Evolutionary conservation across 2,888 invertebrate genomes (phyloP).

Genomic region (Papilio gigon): DNA sequence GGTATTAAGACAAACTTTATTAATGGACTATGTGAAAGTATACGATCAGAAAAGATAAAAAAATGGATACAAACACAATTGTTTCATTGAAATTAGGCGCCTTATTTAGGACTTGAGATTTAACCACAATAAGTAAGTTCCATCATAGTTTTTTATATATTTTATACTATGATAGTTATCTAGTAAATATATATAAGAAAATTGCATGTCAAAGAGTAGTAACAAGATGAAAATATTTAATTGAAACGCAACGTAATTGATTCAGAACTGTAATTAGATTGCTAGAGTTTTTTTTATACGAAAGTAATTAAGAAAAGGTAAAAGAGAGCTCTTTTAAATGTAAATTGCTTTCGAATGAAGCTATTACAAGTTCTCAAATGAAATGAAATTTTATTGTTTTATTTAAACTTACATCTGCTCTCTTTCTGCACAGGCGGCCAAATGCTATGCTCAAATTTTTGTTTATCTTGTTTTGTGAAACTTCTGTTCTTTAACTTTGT

Average conservation of each 20-base stretch:
- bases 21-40: too few relatives aligned
- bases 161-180: too few relatives aligned
- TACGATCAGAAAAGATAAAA: too few relatives aligned
- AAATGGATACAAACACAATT: neutral
- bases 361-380: neutral
- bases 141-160: too few relatives aligned
- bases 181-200: neutral
- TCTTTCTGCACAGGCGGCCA: constrained; percentile 71
- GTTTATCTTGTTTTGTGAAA: constrained; percentile 47
- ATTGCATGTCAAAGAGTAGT: neutral
- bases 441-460: constrained; percentile 55
- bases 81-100: neutral
- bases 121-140: too few relatives aligned
- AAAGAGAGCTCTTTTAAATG: neutral
- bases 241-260: constrained; percentile 10
- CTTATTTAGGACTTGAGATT: neutral
- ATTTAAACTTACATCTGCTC: constrained; percentile 66
- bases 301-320: constrained; percentile 28
- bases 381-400: neutral
- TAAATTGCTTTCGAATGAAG: constrained; percentile 22
- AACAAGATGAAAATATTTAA: constrained; percentile 19
- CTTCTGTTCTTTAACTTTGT: constrained; percentile 50
- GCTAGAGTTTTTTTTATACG: constrained; percentile 4
- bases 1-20: too few relatives aligned
- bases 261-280: constrained; percentile 3